These are phyloP conservation scores for Pardalotus punctatus DNA, from an alignment of 2,113 vertebrate species.

Conservation along the genomic window DNA sequence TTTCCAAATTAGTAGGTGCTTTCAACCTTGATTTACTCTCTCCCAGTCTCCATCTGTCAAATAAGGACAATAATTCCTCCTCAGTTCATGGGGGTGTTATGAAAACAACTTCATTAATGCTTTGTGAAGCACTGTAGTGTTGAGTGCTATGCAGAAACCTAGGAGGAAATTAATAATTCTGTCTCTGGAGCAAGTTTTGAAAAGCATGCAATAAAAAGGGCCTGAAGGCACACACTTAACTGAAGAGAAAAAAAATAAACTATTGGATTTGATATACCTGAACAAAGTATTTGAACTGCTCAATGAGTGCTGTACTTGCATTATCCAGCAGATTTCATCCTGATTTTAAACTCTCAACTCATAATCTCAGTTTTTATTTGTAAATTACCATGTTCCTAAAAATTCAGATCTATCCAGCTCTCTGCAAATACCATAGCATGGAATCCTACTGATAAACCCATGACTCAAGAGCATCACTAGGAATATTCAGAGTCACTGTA, in stretches of 20 bases:
- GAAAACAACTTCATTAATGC: conserved; percentile 54
- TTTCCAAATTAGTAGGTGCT: not conserved
- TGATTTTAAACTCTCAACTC: not conserved
- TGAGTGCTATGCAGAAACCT: not conserved
- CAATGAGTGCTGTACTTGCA: not conserved
- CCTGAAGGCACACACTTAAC: not conserved
- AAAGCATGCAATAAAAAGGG: conserved; percentile 11
- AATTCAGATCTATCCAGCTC: not conserved
- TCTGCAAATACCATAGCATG: not conserved
- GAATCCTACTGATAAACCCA: not conserved
- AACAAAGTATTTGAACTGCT: not conserved
- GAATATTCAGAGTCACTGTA: not conserved
- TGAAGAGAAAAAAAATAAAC: not conserved
- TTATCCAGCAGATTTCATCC: not conserved
- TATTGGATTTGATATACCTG: not conserved
- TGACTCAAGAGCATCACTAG: not conserved
- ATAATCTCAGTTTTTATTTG: not conserved
- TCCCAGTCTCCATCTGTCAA: not conserved
- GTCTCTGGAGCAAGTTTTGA: conserved; percentile 31
- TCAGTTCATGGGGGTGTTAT: not conserved
- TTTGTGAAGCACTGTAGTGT: not conserved
- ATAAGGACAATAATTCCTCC: conserved; percentile 4
- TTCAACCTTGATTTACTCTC: not conserved
- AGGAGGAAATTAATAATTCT: conserved; percentile 32
- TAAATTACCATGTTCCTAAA: not conserved